Percentiles rank a stretch among this genome's conserved stretches.
phyloP scores from a whole-genome alignment of 2,888 invertebrate species.

The Augochlorella aurata region DNA sequence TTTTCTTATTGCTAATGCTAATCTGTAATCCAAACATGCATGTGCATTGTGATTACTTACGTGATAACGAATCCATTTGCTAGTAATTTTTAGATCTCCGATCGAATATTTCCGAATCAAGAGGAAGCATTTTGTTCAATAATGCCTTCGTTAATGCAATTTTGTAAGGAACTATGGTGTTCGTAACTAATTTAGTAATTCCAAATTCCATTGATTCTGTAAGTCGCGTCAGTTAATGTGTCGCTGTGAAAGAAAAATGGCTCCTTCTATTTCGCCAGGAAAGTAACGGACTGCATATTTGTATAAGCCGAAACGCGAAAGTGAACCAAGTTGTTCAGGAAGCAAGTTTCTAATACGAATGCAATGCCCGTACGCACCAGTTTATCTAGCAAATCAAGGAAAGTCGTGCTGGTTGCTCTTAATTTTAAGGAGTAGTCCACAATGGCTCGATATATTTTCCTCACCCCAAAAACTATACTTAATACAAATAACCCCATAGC shows the following conservation, averaged over 20 bases:
- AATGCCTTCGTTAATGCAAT: background rate
- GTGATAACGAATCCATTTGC: background rate
- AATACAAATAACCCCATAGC: background rate
- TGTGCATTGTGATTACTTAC: no score
- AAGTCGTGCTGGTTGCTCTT: constrained; percentile 65
- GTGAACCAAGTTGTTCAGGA: constrained; percentile 63
- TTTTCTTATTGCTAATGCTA: background rate
- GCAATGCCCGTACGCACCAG: constrained; percentile 57
- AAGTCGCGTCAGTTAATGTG: background rate
- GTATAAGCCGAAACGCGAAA: constrained; percentile 55
- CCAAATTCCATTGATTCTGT: background rate
- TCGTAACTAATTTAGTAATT: background rate
- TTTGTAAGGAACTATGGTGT: background rate
- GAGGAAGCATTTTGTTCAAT: background rate
- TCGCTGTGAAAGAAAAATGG: background rate
- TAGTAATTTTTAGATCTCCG: background rate
- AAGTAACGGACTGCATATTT: constrained; percentile 36
- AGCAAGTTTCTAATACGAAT: constrained; percentile 72
- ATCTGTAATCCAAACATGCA: no score
- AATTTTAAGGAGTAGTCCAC: constrained; percentile 53
- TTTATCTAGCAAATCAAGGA: constrained; percentile 64
- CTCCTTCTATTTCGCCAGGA: background rate
- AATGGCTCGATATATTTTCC: background rate
- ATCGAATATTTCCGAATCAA: background rate
- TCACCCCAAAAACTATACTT: background rate